phyloP scores from a whole-genome alignment of 2,888 invertebrate species.

The Seira musarum region DNA sequence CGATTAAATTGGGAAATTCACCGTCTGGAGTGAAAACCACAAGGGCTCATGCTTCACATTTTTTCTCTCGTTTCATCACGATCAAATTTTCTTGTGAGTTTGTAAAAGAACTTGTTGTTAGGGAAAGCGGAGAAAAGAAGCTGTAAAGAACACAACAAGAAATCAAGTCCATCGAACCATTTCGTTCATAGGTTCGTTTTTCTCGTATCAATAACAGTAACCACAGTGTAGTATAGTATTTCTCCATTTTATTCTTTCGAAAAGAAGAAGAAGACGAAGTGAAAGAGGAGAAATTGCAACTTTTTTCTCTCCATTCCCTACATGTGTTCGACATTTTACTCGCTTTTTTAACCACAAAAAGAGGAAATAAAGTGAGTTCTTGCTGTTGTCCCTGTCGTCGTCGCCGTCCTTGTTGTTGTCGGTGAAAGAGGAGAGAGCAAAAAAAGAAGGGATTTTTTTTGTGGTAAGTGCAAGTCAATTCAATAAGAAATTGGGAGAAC shows the following conservation, averaged over 20 bases:
- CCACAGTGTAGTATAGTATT: not conserved
- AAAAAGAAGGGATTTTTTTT: not conserved
- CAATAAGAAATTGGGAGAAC: conserved; percentile 31
- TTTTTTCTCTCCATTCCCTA: conserved; percentile 8
- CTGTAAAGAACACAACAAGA: conserved; percentile 21
- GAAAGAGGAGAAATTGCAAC: conserved; percentile 22
- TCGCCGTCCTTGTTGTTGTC: conserved; percentile 16
- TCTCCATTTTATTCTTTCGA: conserved; percentile 1
- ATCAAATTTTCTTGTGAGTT: not conserved
- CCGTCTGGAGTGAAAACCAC: not conserved
- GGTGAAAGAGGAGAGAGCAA: conserved; percentile 11
- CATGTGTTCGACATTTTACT: conserved; percentile 33
- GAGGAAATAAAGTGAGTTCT: conserved; percentile 28
- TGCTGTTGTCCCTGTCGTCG: conserved; percentile 22
- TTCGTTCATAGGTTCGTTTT: not conserved
- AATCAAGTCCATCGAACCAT: conserved; percentile 17
- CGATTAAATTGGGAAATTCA: not conserved
- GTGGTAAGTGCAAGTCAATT: conserved; percentile 44
- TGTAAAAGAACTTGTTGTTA: conserved; percentile 1
- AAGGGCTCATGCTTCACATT: not conserved
- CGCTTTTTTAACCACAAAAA: conserved; percentile 39
- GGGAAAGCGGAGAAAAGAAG: not conserved
- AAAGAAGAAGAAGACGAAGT: conserved; percentile 3
- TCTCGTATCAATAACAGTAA: conserved; percentile 19
- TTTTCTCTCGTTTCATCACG: conserved; percentile 10